Percentiles rank a stretch among this genome's conserved stretches.
phyloP scores from a whole-genome alignment of 2,797 vertebrate species.

The Xenopus petersii region DNA sequence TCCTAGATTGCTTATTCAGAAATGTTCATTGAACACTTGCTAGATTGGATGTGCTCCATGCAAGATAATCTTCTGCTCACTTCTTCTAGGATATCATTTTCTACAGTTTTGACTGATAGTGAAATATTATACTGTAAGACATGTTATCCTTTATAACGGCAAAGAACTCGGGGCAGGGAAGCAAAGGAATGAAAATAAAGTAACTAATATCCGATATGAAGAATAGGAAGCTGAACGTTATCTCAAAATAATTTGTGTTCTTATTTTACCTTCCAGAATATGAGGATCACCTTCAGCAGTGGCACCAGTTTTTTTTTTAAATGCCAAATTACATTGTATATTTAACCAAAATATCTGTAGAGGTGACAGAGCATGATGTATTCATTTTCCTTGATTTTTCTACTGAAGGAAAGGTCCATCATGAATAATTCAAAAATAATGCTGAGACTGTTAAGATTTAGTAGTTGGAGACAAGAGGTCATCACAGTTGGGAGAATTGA shows the following conservation, averaged over 20 bases:
- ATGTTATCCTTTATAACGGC: too few relatives aligned
- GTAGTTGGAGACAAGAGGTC: slow-evolving; percentile 75
- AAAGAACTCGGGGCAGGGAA: too few relatives aligned
- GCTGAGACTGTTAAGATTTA: slow-evolving; percentile 84
- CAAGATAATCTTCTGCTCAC: too few relatives aligned
- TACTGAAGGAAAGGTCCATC: slow-evolving; percentile 74
- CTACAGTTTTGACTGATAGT: too few relatives aligned
- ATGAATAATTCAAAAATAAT: slow-evolving; percentile 90
- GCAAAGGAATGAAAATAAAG: too few relatives aligned
- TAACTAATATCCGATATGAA: too few relatives aligned
- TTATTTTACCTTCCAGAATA: slow-evolving; percentile 43
- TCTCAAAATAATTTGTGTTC: slow-evolving; percentile 13
- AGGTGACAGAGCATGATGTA: slow-evolving; percentile 73
- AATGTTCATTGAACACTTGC: too few relatives aligned
- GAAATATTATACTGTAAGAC: too few relatives aligned
- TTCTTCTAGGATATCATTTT: too few relatives aligned
- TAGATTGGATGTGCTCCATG: too few relatives aligned
- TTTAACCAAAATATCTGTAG: slow-evolving; percentile 71
- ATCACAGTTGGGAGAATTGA: slow-evolving; percentile 79
- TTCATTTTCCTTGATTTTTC: slow-evolving; percentile 81
- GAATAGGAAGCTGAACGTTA: too few relatives aligned
- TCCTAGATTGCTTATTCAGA: too few relatives aligned
- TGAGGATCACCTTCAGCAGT: slow-evolving; percentile 37
- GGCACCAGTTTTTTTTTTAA: slow-evolving; percentile 48
- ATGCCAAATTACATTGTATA: slow-evolving; percentile 64